Evolutionary conservation across 2,888 invertebrate genomes (phyloP).

Genomic region (Ferdinandea cuprea): DNA sequence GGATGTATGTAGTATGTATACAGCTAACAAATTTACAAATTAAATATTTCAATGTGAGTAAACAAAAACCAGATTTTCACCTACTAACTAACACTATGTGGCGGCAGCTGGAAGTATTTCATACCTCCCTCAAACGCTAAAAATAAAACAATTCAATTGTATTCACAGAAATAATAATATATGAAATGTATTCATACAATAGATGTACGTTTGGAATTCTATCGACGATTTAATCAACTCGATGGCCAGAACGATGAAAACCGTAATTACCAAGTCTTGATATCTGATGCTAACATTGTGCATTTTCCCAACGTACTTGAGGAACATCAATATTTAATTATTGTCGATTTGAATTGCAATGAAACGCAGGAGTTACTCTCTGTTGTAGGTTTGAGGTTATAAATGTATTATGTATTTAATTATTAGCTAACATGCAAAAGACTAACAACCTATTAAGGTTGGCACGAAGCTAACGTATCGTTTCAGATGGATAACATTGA

Average conservation of each 20-base stretch:
- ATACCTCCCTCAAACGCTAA: constrained; percentile 29
- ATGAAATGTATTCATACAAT: constrained; percentile 1
- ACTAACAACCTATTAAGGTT: constrained; percentile 38
- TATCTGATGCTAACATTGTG: constrained; percentile 50
- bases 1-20: no score
- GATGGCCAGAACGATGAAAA: constrained; percentile 47
- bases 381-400: constrained; percentile 44
- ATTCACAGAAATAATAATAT: constrained; percentile 9
- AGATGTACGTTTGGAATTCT: constrained; percentile 63
- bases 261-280: constrained; percentile 70
- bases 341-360: constrained; percentile 75
- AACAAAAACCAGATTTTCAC: constrained; percentile 11
- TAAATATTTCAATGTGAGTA: background rate
- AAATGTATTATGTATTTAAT: constrained; percentile 29
- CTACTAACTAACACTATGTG: no score
- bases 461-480: constrained; percentile 58
- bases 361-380: constrained; percentile 54
- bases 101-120: no score
- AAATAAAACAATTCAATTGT: constrained; percentile 32
- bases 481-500: constrained; percentile 70
- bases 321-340: constrained; percentile 75
- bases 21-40: no score
- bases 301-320: constrained; percentile 75
- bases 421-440: constrained; percentile 50
- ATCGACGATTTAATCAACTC: constrained; percentile 47